Evolutionary conservation across 1,140 invertebrate species (phyloP), one percentile per base, ranked within the genome.

Genomic region (Pseudomyrmex concolor): DNA sequence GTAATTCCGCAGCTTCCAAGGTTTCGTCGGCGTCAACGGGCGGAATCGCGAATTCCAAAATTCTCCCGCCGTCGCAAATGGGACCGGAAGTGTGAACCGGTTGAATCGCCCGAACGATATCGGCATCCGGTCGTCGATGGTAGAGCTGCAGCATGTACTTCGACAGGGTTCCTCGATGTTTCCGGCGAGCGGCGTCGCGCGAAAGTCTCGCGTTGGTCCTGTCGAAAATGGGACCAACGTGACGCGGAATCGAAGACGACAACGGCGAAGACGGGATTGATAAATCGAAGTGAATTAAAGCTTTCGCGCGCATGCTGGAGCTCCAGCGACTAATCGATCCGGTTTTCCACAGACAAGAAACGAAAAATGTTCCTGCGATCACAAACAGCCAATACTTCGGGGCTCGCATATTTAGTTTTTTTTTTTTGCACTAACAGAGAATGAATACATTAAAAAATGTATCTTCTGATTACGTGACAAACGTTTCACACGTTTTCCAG

Each of bases 91-190:
- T 85, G 22, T 91, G 91, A 43, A 86, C 63, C 0, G 93, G 93
- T 15, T 93, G 89, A n/a, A 94, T 64, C 0, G 93, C 93, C 9
- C 92, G 74, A 5, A 94, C 89, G 17, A 93, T 90, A 54, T 94
- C 93, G 0, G 91, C 87, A 25, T 92, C 91, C 2, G 92, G 91
- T 13, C 90, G 89, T 17, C 91, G 90, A 54, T 92, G 90, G 51
- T 94, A 94, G 1, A 94, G 84, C 67, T 92, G 87, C 4, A 94
- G 68, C 93, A 94, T 94, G 63, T 94, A 94, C 8, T 77, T 90
- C 2, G 93, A 93, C 3, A 92, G 72, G 0, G 90, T 80, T 7
- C 88, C 85, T 0, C 89, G 85, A 57, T 91, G 86, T 67, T 84
- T 91, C 43, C 78, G 87, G 34, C 90, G 78, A 12, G 17, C 67